A percentile compares a stretch with the other conserved stretches of the same genome.
These are phyloP conservation scores for Gasterosteus nipponicus DNA, from an alignment of 2,113 vertebrate species.

Conservation along the genomic window DNA sequence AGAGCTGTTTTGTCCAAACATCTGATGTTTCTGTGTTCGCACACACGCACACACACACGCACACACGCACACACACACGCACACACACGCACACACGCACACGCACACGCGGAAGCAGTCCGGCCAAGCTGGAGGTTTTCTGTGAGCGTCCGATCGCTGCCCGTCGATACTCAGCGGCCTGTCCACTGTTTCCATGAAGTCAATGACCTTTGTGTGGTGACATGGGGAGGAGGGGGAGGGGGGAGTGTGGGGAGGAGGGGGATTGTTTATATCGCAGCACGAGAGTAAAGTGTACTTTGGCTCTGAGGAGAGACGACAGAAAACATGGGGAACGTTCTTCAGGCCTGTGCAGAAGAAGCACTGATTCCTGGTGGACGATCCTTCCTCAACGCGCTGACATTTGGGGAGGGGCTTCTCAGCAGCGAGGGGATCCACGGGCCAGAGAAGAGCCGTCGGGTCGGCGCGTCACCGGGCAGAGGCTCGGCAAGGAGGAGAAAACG, in stretches of 20 bases:
- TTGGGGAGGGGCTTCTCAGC: slow-evolving; percentile 20
- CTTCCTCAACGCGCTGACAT: not conserved
- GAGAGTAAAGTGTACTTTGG: slow-evolving; percentile 42
- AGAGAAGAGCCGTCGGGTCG: not conserved
- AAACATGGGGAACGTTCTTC: slow-evolving; percentile 24
- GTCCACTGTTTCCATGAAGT: slow-evolving; percentile 75
- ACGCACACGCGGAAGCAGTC: slow-evolving; percentile 73
- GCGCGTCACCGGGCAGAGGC: not conserved
- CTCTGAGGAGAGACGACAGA: slow-evolving; percentile 19
- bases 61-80: slow-evolving; percentile 30
- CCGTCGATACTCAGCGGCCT: slow-evolving; percentile 71
- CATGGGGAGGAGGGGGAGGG: slow-evolving; percentile 21
- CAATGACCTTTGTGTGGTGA: slow-evolving; percentile 67
- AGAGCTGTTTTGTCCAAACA: slow-evolving; percentile 2
- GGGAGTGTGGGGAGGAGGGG: not conserved
- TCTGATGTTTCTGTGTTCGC: slow-evolving; percentile 62
- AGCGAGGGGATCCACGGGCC: slow-evolving; percentile 11
- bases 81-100: slow-evolving; percentile 39
- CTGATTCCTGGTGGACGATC: slow-evolving; percentile 28
- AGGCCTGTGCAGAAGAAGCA: slow-evolving; percentile 7
- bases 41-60: slow-evolving; percentile 16
- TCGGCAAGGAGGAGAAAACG: slow-evolving; percentile 49
- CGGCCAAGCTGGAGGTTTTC: slow-evolving; percentile 68
- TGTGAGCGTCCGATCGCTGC: slow-evolving; percentile 71
- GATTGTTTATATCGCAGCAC: slow-evolving; percentile 17